Conservation (phyloP, 1,140 invertebrate genomes). For the Apis cerana region DNA sequence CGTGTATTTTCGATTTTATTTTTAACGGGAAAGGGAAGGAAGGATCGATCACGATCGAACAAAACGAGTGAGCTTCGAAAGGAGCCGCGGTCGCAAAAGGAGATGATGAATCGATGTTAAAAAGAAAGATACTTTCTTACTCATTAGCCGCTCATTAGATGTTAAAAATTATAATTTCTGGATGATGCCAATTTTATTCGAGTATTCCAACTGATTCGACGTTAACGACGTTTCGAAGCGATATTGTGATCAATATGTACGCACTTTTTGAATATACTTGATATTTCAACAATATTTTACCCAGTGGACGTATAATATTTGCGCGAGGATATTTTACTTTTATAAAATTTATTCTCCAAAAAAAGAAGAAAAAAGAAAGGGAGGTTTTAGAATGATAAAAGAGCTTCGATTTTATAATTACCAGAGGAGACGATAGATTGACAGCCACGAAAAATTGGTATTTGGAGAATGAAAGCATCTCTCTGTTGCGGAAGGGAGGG, state of each 20-base stretch:
- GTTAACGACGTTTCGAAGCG: neutral
- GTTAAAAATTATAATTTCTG: slow-evolving; percentile 23
- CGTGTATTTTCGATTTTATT: neutral
- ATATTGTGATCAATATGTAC: neutral
- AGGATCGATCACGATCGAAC: no score
- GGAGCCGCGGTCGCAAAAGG: neutral
- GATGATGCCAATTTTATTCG: no score
- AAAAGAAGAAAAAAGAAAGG: no score
- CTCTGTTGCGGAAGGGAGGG: neutral
- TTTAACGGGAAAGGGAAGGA: neutral
- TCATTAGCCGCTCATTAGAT: slow-evolving; percentile 5
- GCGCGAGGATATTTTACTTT: no score
- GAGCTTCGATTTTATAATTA: no score
- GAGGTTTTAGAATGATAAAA: no score
- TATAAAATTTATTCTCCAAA: no score
- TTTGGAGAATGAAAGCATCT: neutral
- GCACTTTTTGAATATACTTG: no score
- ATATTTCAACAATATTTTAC: no score
- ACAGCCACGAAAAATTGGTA: neutral
- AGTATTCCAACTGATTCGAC: no score
- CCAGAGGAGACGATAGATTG: neutral
- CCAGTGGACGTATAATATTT: no score
- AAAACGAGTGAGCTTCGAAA: neutral
- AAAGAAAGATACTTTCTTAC: neutral
- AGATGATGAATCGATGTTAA: neutral